Evolutionary conservation across 2,888 invertebrate genomes (phyloP).

Genomic region (Leucophenga maculata): DNA sequence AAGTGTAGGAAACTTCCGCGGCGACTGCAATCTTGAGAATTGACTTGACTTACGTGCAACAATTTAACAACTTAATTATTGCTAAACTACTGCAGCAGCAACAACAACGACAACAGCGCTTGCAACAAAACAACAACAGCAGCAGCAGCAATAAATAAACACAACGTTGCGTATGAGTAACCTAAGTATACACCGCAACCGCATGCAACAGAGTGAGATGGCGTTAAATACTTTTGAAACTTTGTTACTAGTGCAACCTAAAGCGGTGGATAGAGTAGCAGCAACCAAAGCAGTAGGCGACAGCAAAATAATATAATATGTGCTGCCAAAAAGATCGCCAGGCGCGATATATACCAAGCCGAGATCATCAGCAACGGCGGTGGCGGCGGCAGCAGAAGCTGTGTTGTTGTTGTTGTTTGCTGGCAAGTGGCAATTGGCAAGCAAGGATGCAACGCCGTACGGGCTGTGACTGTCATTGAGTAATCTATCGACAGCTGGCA

Average conservation of each 20-base stretch:
- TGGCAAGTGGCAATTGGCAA: slow-evolving; percentile 8
- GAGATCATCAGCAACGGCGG: slow-evolving; percentile 54
- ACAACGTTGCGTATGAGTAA: slow-evolving; percentile 61
- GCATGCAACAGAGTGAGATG: not conserved
- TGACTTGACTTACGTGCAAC: slow-evolving; percentile 65
- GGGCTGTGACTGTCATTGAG: slow-evolving; percentile 59
- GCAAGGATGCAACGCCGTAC: not conserved
- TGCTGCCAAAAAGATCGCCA: slow-evolving; percentile 58
- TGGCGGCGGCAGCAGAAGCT: slow-evolving; percentile 4
- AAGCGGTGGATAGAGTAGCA: slow-evolving; percentile 49
- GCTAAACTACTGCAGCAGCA: slow-evolving; percentile 63
- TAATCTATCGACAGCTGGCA: slow-evolving; percentile 68
- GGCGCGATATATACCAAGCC: slow-evolving; percentile 52
- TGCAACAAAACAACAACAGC: slow-evolving; percentile 29
- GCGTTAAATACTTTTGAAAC: too few species aligned
- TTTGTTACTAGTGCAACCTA: not conserved
- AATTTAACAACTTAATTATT: slow-evolving; percentile 71
- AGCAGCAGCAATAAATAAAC: slow-evolving; percentile 55
- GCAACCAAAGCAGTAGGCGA: slow-evolving; percentile 41
- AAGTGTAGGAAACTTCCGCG: not conserved
- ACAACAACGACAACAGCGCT: slow-evolving; percentile 28
- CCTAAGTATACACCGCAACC: slow-evolving; percentile 38
- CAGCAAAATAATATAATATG: slow-evolving; percentile 35
- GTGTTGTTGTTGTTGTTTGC: not conserved
- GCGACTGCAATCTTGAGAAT: not conserved